These are phyloP conservation scores for Zoroaster sp. DNA, from an alignment of 53 echinoderm and acorn worm genomes.

Conservation along the genomic window DNA sequence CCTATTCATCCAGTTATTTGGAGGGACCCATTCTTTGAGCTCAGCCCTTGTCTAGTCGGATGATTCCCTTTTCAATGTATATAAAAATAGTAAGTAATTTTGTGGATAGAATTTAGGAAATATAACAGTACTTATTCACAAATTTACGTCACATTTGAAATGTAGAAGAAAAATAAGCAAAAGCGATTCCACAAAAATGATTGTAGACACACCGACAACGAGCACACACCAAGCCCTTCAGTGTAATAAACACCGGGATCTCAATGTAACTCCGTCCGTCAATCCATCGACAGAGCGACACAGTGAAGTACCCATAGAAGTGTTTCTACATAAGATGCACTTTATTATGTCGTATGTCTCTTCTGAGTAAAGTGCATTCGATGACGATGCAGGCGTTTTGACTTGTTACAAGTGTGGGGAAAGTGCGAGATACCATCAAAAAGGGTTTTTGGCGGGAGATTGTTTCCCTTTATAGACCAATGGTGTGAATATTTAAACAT, in stretches of 20 bases:
- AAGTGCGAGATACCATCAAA: background rate
- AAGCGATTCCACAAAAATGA: too few relatives aligned
- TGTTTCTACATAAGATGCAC: background rate
- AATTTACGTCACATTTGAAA: too few relatives aligned
- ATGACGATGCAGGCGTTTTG: background rate
- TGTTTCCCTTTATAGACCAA: background rate
- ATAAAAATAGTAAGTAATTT: too few relatives aligned
- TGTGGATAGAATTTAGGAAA: too few relatives aligned
- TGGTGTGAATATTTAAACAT: background rate
- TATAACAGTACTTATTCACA: too few relatives aligned
- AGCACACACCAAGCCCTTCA: background rate
- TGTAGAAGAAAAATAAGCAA: too few relatives aligned
- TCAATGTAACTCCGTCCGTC: slow-evolving; percentile 10
- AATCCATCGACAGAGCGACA: background rate
- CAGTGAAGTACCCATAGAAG: background rate
- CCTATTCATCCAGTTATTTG: too few relatives aligned
- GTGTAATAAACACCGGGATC: background rate
- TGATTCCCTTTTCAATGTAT: too few relatives aligned
- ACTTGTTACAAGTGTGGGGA: background rate
- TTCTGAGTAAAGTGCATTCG: background rate
- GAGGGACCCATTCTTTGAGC: too few relatives aligned
- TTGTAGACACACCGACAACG: too few relatives aligned
- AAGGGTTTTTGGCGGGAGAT: background rate
- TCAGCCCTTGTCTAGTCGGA: too few relatives aligned
- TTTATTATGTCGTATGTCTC: background rate